Conservation (phyloP, 2,797 vertebrate genomes). For the Sylvia borin region DNA sequence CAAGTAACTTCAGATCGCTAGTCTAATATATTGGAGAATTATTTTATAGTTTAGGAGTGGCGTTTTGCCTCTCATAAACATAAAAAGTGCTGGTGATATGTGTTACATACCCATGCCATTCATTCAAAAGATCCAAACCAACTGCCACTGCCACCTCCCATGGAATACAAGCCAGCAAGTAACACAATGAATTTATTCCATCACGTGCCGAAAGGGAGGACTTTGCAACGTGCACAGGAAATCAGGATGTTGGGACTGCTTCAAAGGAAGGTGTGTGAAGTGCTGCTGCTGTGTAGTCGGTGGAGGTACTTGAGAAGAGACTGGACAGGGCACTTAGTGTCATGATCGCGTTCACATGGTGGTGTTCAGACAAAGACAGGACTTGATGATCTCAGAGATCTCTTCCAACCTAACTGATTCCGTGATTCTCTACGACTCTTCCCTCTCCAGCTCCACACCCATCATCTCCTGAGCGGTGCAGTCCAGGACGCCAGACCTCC, state of each 20-base stretch:
- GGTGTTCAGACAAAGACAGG: background rate
- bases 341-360: background rate
- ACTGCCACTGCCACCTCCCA: background rate
- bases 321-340: background rate
- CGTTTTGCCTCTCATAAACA: background rate
- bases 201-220: background rate
- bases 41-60: background rate
- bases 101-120: background rate
- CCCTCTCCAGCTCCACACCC: background rate
- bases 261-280: background rate
- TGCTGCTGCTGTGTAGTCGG: background rate
- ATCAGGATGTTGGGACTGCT: background rate
- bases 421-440: background rate
- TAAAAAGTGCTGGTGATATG: background rate
- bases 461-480: fast-evolving
- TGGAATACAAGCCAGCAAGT: background rate
- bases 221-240: background rate
- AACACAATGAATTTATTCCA: background rate
- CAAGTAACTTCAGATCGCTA: background rate
- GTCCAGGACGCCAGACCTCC: background rate
- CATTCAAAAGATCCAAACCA: background rate
- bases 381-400: background rate
- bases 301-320: background rate
- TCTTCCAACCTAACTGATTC: background rate
- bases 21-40: background rate